These are phyloP conservation scores for Cetonia aurata DNA, from an alignment of 2,888 invertebrate genomes.

Conservation along the genomic window DNA sequence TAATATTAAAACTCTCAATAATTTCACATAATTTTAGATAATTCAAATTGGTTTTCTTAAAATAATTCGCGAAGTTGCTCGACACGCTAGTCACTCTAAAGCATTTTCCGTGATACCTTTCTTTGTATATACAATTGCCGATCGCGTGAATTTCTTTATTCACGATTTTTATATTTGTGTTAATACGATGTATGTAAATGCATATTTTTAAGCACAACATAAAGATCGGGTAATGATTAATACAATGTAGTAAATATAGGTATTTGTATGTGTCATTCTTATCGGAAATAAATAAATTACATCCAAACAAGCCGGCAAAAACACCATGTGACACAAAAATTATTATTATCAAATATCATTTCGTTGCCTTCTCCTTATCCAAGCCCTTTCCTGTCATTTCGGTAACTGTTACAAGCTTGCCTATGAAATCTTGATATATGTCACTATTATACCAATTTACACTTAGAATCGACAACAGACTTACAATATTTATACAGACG, in stretches of 20 bases:
- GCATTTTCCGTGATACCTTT: too few relatives aligned
- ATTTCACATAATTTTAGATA: conserved; percentile 22
- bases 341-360: neutral
- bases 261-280: neutral
- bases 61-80: neutral
- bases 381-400: neutral
- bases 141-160: conserved; percentile 7
- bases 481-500: neutral
- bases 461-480: conserved; percentile 10
- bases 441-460: conserved; percentile 7
- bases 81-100: too few relatives aligned
- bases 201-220: conserved; percentile 9
- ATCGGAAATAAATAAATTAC: conserved; percentile 1
- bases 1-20: conserved; percentile 18
- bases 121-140: too few relatives aligned
- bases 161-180: conserved; percentile 7
- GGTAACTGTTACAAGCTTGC: neutral
- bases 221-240: conserved; percentile 15
- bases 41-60: conserved; percentile 16
- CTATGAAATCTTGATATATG: conserved; percentile 15
- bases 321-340: conserved; percentile 9
- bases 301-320: conserved; percentile 4
- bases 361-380: neutral
- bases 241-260: neutral
- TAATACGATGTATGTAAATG: conserved; percentile 14